Evolutionary conservation across 37 sponge, comb jelly and placozoan species (phyloP), one percentile per base, ranked within the genome.

Genomic region (Halichondria panicea): DNA sequence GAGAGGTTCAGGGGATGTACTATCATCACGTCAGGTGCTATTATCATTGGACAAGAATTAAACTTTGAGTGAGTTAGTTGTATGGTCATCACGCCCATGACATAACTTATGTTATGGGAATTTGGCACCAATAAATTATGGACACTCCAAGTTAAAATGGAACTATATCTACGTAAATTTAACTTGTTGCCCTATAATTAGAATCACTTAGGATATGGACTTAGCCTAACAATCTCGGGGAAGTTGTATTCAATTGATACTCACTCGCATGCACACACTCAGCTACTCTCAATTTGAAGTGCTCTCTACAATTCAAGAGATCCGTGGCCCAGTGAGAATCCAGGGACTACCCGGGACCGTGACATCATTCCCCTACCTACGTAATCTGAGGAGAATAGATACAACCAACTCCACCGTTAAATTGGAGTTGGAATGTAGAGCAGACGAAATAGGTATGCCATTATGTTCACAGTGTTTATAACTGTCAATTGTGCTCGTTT

Each of bases 301-400:
- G 1, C 63, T 87, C 22, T 65, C 63, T 21, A 55, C 70, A 15
- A 81, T 88, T 36, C 7, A 71, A 35, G 88, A 88, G 57, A 88
- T 88, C 11, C 46, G 68, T 64, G 88, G 88, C 27, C 41, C 71
- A 15, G 72, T 88, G 24, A 1, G 36, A 0, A 81, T 88, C 24
- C 5, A 3, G 12, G 19, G 67, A 4, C 66, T 53, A 54, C 0
- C 2, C n/a, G 15, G 32, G 44, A 13, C 24, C 0, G n/a, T n/a
- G n/a, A 45, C 48, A 15, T 13, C 64, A 24, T 81, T 75, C 41
- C 88, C 66, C 21, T 88, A 83, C 72, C 67, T 88, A 8, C 58
- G 63, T 22, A 88, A 81, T 55, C 62, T 88, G 39, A 21, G 52
- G 13, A 62, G 34, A 8, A 43, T 88, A 32, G 88, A 83, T 1